Evolutionary conservation across 1,140 invertebrate genomes (phyloP), one percentile per base, ranked within the genome.

Genomic region (Triops longicaudatus): DNA sequence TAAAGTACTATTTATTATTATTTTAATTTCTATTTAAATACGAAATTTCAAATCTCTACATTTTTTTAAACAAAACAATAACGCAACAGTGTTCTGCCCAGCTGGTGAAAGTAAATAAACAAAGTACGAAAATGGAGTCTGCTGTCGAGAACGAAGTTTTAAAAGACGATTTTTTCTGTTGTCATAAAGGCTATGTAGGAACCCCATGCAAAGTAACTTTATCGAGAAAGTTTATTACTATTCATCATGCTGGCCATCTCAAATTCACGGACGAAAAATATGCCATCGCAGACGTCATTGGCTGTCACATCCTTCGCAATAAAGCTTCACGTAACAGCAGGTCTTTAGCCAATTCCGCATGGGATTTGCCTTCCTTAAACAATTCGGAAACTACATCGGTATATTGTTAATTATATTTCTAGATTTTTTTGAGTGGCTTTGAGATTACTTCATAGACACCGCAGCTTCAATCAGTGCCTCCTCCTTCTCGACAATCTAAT

Each of bases 111-210:
- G 50, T 63, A 63, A 63, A 63, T 63, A 63, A 63, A 63, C 50
- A 63, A 63, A 10, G 14, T 14, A 17, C 5, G 2, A 14, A 63
- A 63, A 63, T 63, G 50, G 50, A 63, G 50, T 9, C 50, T 63
- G n/a, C 14, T 6, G 0, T 22, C 5, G 50, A 63, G 0, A 14
- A 63, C 6, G 22, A 17, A 63, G 50, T 63, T 14, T 17, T 63
- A 6, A 63, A 63, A 63, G 50, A 63, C 22, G 50, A 63, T 9
- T 22, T 63, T 63, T 63, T 63, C 22, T 63, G 50, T 22, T 63
- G 50, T 63, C 50, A 63, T 63, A 63, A 63, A 63, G 50, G 50
- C 50, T 63, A 63, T 22, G 50, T 63, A 63, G 50, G 50, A 63
- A 63, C 50, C 17, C 17, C 50, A 14, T 63, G 50, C 2, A 63